Evolutionary conservation across 1,140 invertebrate genomes (phyloP).

Genomic region (Drosophila kohkoa): DNA sequence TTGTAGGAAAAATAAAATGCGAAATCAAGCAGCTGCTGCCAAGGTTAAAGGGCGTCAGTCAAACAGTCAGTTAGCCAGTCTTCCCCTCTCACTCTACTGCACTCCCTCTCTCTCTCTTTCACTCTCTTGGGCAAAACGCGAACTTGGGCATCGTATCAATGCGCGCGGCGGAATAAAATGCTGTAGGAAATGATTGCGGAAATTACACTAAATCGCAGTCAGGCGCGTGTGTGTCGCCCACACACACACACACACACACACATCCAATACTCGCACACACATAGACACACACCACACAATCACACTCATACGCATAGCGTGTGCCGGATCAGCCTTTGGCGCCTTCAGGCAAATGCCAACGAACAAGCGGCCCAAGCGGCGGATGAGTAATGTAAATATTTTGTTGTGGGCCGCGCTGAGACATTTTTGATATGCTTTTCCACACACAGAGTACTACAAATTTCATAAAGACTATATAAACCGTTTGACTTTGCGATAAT

Average conservation of each 20-base stretch:
- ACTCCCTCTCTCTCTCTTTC: neutral
- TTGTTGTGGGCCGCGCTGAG: conserved; percentile 29
- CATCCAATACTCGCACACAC: neutral
- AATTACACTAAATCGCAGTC: conserved; percentile 75
- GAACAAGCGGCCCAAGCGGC: conserved; percentile 28
- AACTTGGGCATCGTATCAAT: conserved; percentile 46
- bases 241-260: conserved; percentile 15
- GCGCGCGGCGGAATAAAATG: conserved; percentile 65
- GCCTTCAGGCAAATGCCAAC: conserved; percentile 25
- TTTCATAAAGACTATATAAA: conserved; percentile 6
- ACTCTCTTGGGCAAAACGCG: conserved; percentile 10
- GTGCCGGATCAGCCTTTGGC: conserved; percentile 22
- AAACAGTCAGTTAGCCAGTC: conserved; percentile 17
- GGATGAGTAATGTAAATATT: conserved; percentile 64
- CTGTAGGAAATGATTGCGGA: conserved; percentile 78
- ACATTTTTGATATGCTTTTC: conserved; percentile 36
- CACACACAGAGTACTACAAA: conserved; percentile 22
- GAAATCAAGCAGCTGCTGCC: conserved; percentile 37
- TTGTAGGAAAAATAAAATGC: conserved; percentile 21
- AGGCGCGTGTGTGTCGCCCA: conserved; percentile 40
- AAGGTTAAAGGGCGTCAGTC: conserved; percentile 46
- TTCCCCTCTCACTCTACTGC: conserved; percentile 1
- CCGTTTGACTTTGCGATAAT: too few species aligned
- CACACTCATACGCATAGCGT: too few species aligned
- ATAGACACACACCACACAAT: neutral